phyloP scores from a whole-genome alignment of 2,888 invertebrate genomes.

The Cephus sareptanus region DNA sequence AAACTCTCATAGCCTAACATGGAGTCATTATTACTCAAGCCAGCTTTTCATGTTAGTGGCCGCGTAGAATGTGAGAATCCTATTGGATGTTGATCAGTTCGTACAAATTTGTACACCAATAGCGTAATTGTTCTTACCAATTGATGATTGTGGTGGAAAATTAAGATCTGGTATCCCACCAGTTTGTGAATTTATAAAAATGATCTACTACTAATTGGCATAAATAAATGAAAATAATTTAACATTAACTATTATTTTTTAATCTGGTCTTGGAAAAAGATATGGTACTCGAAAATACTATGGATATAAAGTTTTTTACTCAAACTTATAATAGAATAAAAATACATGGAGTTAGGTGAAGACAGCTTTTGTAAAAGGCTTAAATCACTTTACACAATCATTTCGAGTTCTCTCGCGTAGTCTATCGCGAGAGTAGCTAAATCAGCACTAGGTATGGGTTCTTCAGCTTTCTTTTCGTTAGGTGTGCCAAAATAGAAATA shows the following conservation, averaged over 20 bases:
- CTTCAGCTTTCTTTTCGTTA: constrained; percentile 80
- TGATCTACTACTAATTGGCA: background rate
- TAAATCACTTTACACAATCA: constrained; percentile 84
- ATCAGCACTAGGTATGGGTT: constrained; percentile 88
- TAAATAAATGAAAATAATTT: background rate
- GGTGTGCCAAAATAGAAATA: constrained; percentile 84
- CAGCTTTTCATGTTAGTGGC: background rate
- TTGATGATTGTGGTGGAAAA: background rate
- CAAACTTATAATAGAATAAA: constrained; percentile 31
- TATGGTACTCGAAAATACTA: background rate
- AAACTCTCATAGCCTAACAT: background rate
- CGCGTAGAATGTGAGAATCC: background rate
- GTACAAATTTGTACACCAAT: background rate
- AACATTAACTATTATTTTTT: background rate
- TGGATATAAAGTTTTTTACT: constrained; percentile 18
- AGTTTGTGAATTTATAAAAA: background rate
- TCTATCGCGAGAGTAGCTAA: constrained; percentile 94
- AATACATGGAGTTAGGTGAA: constrained; percentile 20
- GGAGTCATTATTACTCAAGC: too few species aligned
- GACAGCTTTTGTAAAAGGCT: background rate
- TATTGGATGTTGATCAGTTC: background rate
- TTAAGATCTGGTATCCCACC: background rate
- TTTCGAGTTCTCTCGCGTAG: constrained; percentile 97
- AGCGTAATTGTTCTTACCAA: background rate
- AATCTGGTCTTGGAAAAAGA: background rate